Evolutionary conservation across 2,797 vertebrate genomes (phyloP), one percentile per base, ranked within the genome.

Genomic region (Kryptopterus vitreolus): DNA sequence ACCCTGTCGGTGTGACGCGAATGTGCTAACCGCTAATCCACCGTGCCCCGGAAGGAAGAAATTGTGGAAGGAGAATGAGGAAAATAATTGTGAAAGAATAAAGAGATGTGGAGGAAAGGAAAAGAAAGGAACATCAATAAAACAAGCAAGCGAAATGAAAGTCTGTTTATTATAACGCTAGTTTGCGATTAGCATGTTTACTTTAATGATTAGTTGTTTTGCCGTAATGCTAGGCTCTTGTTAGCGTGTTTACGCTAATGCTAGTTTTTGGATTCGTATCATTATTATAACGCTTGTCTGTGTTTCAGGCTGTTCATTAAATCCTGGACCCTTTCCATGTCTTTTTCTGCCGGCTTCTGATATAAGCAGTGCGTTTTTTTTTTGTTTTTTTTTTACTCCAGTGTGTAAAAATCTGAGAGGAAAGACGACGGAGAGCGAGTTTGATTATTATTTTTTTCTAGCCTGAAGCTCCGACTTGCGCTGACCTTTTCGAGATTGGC

Each of bases 401-500:
- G 22, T 38, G 6, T 57, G 7, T 55, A 72, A 35, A n/a, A 38
- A 35, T 16, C 55, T n/a, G 22, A 55, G 8, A 15, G 11, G 55
- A 24, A 35, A 38, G 3, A 33, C 16, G 52, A 22, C 9, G 52
- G 1, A 33, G 52, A 35, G 33, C 18, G 31, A 57, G 38, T 38
- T 73, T 55, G 35, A 15, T 35, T 57, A 35, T 58, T 58, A 26
- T 72, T 29, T 50, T 55, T 74, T 57, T 31, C 20, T 61, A 7
- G 57, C 24, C 73, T 31, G 43, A 29, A 70, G 77, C 46, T 52
- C 29, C 22, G 48, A 38, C 57, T 61, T 29, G 52, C 8, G 2
- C 58, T 73, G 78, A 79, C 78, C 78, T 79, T 79, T 73, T 53
- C 10, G 20, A 50, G 35, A 53, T 63, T 55, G 31, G 11, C 68